Base-by-base conservation (phyloP, 2,797 vertebrate genomes). In the Sciurus vulgaris region DNA sequence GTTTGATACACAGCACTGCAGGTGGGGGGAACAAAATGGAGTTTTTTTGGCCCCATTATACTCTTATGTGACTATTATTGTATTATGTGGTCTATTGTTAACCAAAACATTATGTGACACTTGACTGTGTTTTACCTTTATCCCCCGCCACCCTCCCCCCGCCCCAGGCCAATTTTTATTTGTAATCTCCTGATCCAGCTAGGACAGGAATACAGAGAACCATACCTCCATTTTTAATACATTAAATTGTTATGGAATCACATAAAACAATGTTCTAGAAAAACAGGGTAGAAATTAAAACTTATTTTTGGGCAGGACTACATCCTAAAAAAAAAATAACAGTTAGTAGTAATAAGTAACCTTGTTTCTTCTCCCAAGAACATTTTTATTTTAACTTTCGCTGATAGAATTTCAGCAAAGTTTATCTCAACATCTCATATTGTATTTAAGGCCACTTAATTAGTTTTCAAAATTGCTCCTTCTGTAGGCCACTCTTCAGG, bases 301-400 rank as follows among this genome's bases (percentile, higher is more conserved):
- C 59, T 93, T 86, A 22, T 1, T 20, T 93, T 96, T 94, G 69
- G 69, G 65, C 20, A 89, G 22, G 15, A 59, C 65, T 78, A 8
- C 7, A 47, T 77, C 49, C 49, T 77, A 41, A 87, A 59, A 91
- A 69, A 22, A 56, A 22, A 49, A 49, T 13, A 30, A 2, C 2
- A 44, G 77, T 92, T 81, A 49, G 44, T 85, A 94, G 26, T 96
- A 78, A 86, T 88, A 88, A 92, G 35, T 74, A 86, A 83, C 22
- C 35, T 85, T 86, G 7, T 88, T 89, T 89, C 3, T 96, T 3
- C 24, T 95, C 30, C 51, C 4, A 47, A 72, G 12, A 92, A 74
- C 14, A 61, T 72, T 90, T 94, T 7, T 81, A 38, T 67, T 28
- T 12, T 83, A 87, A 73, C 35, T 72, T 73, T 93, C 24, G 63